These are phyloP conservation scores for Drosophila ercepeae DNA, from an alignment of 1,140 invertebrate species.

Conservation along the genomic window DNA sequence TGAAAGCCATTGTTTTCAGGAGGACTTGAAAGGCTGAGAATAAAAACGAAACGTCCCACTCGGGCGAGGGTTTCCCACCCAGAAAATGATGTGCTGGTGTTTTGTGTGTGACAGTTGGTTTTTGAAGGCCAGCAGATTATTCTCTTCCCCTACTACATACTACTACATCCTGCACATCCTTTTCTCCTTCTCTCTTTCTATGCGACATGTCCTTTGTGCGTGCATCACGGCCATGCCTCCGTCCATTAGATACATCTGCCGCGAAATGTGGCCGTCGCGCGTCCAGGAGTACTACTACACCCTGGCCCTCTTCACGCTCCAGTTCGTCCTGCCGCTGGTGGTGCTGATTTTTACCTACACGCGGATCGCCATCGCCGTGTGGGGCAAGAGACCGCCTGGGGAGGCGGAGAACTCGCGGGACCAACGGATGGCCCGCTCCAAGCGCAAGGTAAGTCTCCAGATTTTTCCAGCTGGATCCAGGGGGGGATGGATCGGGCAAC, in stretches of 20 bases:
- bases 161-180: conserved; percentile 10
- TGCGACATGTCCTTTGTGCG: conserved; percentile 12
- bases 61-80: background rate
- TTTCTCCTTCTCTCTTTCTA: conserved; percentile 10
- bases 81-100: conserved; percentile 7
- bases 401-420: conserved; percentile 93
- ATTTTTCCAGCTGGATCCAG: no score
- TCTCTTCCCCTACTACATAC: conserved; percentile 40
- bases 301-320: conserved; percentile 90
- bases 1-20: conserved; percentile 5
- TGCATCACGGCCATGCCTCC: background rate
- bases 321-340: conserved; percentile 92
- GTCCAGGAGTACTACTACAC: conserved; percentile 89
- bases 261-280: conserved; percentile 86
- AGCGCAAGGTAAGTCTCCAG: conserved; percentile 90
- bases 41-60: conserved; percentile 32
- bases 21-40: conserved; percentile 9
- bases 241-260: conserved; percentile 87
- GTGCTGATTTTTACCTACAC: conserved; percentile 95
- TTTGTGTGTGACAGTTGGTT: conserved; percentile 23
- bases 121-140: conserved; percentile 12
- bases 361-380: conserved; percentile 93
- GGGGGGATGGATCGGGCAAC: no score
- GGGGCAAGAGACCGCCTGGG: conserved; percentile 93
- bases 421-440: conserved; percentile 92